These are phyloP conservation scores for Xestia c-nigrum DNA, from an alignment of 2,888 invertebrate species.

Conservation along the genomic window DNA sequence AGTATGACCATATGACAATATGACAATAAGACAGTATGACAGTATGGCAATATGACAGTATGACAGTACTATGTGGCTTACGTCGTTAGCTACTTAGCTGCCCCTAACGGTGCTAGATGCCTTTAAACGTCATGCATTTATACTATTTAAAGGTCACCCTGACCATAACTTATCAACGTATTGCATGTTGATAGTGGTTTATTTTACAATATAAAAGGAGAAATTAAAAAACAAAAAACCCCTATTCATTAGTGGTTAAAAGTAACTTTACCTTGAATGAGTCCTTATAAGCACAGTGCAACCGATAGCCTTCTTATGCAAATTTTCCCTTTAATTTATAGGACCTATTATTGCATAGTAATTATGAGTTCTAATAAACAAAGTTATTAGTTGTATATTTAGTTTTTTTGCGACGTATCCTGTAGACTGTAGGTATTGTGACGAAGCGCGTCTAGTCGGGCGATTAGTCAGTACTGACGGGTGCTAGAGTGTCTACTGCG, in stretches of 20 bases:
- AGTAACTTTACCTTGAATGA: neutral
- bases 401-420: slow-evolving; percentile 51
- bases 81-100: neutral
- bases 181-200: neutral
- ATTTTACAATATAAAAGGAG: too few relatives aligned
- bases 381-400: slow-evolving; percentile 1
- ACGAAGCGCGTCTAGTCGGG: slow-evolving; percentile 45
- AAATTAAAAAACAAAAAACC: neutral
- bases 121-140: neutral
- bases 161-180: neutral
- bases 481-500: slow-evolving; percentile 38
- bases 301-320: neutral
- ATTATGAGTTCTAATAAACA: slow-evolving; percentile 25
- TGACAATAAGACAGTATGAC: neutral
- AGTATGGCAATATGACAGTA: too few relatives aligned
- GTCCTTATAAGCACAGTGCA: neutral
- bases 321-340: neutral
- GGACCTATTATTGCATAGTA: neutral
- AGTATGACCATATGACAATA: too few relatives aligned
- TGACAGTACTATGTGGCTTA: too few relatives aligned
- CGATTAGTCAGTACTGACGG: slow-evolving; percentile 44
- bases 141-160: neutral
- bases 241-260: neutral
- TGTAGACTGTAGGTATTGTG: slow-evolving; percentile 42
- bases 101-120: neutral